phyloP scores from a whole-genome alignment of 2,113 vertebrate species.

The Amblyornis subalaris region DNA sequence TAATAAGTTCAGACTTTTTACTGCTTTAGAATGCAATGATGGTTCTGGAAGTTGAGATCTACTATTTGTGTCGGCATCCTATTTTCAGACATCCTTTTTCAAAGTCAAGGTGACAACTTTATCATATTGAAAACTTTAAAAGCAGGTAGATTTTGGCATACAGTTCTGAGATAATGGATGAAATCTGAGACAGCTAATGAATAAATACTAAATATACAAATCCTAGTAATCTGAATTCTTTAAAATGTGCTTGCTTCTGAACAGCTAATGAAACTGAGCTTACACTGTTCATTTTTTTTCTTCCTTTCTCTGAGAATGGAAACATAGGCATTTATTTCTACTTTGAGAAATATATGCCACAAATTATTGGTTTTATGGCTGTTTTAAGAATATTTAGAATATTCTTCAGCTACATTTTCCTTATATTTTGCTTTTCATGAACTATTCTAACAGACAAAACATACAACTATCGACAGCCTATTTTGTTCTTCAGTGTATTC shows the following conservation, averaged over 20 bases:
- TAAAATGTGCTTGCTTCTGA: background rate
- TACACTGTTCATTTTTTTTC: background rate
- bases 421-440: background rate
- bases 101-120: background rate
- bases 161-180: background rate
- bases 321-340: background rate
- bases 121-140: background rate
- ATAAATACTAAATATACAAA: background rate
- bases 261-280: background rate
- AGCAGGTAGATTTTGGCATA: background rate
- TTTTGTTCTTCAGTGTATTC: background rate
- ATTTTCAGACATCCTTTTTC: background rate
- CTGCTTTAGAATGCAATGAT: background rate
- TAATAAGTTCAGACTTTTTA: background rate
- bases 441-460: background rate
- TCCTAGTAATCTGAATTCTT: background rate
- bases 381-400: background rate
- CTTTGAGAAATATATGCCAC: background rate
- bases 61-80: background rate
- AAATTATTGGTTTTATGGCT: background rate
- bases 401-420: background rate
- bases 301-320: background rate
- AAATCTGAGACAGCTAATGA: background rate
- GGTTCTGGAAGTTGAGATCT: background rate
- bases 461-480: background rate